These are phyloP conservation scores for Lampris incognitus DNA, from an alignment of 2,113 vertebrate species.

Conservation along the genomic window DNA sequence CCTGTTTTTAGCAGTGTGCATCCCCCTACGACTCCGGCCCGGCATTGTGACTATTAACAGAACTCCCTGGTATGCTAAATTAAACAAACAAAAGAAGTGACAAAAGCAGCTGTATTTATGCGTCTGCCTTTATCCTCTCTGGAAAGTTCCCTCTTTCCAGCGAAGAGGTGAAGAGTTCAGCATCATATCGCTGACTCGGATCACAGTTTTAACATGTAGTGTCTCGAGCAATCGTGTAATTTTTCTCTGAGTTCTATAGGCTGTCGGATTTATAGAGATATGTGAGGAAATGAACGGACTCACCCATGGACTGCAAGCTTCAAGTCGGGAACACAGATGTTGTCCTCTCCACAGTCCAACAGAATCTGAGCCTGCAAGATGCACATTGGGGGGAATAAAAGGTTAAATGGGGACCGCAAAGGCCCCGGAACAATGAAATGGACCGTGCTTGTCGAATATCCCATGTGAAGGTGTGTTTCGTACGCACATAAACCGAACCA, in stretches of 20 bases:
- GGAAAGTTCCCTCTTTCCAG: constrained; percentile 5
- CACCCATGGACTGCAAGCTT: constrained; percentile 89
- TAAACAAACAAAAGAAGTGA: constrained; percentile 43
- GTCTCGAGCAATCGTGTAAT: not conserved
- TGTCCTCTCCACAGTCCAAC: constrained; percentile 93
- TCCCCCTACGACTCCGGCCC: not conserved
- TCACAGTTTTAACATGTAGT: constrained; percentile 11
- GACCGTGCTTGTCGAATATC: not conserved
- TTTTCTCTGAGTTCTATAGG: constrained; percentile 32
- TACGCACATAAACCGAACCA: constrained; percentile 35
- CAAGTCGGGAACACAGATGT: constrained; percentile 92
- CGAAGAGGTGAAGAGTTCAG: constrained; percentile 54
- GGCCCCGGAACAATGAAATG: not conserved
- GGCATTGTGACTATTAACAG: constrained; percentile 49
- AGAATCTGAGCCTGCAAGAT: constrained; percentile 88
- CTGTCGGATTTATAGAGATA: constrained; percentile 8
- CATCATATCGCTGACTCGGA: constrained; percentile 6
- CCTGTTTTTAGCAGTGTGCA: constrained; percentile 49
- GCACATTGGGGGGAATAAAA: constrained; percentile 32
- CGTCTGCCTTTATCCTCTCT: constrained; percentile 23
- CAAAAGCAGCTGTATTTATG: constrained; percentile 62
- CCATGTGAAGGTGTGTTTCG: constrained; percentile 10
- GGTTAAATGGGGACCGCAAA: constrained; percentile 19
- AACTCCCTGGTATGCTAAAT: constrained; percentile 37
- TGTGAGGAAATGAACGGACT: constrained; percentile 60